Base-by-base conservation (phyloP, 2,113 vertebrate species). In the Grantiella picta region DNA sequence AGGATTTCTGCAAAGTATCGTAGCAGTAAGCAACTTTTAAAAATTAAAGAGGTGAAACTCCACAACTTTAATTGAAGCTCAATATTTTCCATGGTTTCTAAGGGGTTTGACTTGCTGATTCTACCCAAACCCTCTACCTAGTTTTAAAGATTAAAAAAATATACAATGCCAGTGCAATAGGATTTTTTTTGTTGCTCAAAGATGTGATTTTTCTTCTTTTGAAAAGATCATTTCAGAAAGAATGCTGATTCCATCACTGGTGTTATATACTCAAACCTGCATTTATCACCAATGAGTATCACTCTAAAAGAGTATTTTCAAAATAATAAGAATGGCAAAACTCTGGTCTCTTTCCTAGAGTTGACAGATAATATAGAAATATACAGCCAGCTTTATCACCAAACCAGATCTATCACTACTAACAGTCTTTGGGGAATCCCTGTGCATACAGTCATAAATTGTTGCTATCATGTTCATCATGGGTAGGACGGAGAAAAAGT, bases 21-120 rank as follows among this genome's bases (percentile, higher is more conserved):
- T 66, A 90, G 40, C 45, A 86, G 82, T 83, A 97, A 97, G 82
- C 75, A 96, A 94, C 75, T 92, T 92, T 45, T 15, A 44, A 54
- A 93, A 90, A 89, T 81, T 44, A 75, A 90, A 88, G 28, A 82
- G 31, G 44, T 83, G 42, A 93, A 82, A 69, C 54, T 80, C 75
- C 40, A 70, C 35, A 91, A 81, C 72, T 61, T 89, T 54, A 93
- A 86, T 56, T 92, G 33, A 77, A 83, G 72, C 77, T 83, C 33
- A 86, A 36, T 23, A 56, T 86, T 92, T 94, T 92, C 56, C 29
- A 7, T 59, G 35, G 44, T 81, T 94, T 94, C 90, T 54, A 66
- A 45, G 56, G 78, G 54, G 70, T 80, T 88, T 61, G 25, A 61
- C 27, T 92, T 72, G 45, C 59, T 85, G 42, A 87, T 84, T 89